phyloP scores from a whole-genome alignment of 1,140 invertebrate species.

The Portunus trituberculatus region DNA sequence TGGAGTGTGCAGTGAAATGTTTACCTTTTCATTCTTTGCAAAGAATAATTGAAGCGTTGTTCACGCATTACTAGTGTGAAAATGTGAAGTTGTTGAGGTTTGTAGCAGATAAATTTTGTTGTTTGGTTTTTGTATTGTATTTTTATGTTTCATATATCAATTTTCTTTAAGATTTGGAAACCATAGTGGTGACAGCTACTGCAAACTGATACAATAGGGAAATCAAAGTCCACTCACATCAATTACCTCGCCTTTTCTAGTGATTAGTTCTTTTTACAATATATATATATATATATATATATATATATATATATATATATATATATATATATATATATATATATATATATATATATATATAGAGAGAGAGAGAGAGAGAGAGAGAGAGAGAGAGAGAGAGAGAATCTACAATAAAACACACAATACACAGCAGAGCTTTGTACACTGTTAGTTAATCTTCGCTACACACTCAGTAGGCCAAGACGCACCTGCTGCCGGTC shows the following conservation, averaged over 20 bases:
- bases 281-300: constrained; percentile 62
- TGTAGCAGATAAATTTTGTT: no score
- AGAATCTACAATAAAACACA: background rate
- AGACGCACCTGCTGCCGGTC: background rate
- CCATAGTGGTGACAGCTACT: no score
- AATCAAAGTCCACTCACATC: background rate
- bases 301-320: constrained; percentile 65
- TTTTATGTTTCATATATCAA: no score
- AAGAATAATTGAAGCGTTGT: no score
- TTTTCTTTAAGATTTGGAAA: no score
- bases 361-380: background rate
- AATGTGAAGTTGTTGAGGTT: no score
- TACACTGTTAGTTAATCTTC: background rate
- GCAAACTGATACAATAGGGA: background rate
- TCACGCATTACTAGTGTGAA: no score
- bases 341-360: constrained; percentile 63
- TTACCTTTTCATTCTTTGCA: no score
- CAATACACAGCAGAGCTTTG: background rate
- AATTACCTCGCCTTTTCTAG: background rate
- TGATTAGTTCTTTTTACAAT: constrained; percentile 16
- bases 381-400: background rate
- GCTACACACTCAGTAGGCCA: constrained; percentile 7
- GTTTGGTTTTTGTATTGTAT: no score
- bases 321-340: constrained; percentile 63
- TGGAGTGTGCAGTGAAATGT: no score